These are phyloP conservation scores for Oreochromis tanganicae DNA, from an alignment of 2,113 vertebrate genomes.

Conservation along the genomic window DNA sequence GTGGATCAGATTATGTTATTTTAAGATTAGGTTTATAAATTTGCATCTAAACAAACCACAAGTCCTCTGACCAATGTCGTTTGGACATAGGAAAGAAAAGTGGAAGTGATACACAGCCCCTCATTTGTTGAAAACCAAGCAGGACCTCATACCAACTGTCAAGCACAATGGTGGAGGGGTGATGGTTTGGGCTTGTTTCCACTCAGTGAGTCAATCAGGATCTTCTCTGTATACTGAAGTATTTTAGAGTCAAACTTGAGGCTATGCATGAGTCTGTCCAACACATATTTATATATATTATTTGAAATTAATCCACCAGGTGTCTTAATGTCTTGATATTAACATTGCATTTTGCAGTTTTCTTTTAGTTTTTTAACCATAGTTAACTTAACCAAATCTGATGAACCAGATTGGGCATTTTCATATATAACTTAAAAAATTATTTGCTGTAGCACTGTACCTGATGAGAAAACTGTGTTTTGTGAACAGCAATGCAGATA, in stretches of 20 bases:
- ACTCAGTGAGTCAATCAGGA: neutral
- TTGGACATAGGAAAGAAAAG: neutral
- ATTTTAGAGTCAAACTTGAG: neutral
- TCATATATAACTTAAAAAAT: neutral
- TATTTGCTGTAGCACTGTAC: neutral
- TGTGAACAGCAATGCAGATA: neutral
- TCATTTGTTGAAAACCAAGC: neutral
- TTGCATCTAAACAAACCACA: neutral
- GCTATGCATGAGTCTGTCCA: neutral
- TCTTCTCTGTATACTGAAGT: neutral
- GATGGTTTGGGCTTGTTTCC: neutral
- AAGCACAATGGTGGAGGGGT: neutral
- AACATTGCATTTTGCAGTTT: neutral
- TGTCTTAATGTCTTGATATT: neutral
- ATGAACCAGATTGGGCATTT: neutral
- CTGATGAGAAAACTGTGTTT: neutral
- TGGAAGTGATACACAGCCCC: neutral
- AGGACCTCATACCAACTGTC: neutral
- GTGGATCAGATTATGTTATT: neutral
- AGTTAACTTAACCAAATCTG: neutral
- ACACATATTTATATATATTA: neutral
- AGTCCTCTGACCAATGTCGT: neutral
- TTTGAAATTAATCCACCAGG: neutral
- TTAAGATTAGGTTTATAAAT: neutral
- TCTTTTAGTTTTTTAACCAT: neutral